A percentile compares a stretch with the other conserved stretches of the same genome.
These are phyloP conservation scores for Percopsis transmontana DNA, from an alignment of 2,113 vertebrate species.

Conservation along the genomic window DNA sequence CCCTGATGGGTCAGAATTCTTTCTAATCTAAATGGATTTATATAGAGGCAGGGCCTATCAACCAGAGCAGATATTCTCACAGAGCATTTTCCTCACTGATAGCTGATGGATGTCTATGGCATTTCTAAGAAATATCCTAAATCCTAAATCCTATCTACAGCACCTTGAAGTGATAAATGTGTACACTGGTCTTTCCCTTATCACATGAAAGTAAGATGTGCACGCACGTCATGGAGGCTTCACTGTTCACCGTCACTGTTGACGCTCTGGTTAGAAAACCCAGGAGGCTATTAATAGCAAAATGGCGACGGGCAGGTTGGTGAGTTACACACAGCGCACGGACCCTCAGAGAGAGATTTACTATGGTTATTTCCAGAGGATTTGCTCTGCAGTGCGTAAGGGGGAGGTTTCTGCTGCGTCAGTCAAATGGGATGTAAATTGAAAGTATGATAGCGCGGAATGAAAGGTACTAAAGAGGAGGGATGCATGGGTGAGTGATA, in stretches of 20 bases:
- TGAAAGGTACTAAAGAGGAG: constrained; percentile 22
- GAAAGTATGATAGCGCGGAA: constrained; percentile 40
- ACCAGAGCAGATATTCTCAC: too few species aligned
- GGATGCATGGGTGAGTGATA: constrained; percentile 32
- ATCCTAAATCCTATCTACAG: too few species aligned
- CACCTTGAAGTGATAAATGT: constrained; percentile 31
- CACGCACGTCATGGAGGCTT: constrained; percentile 18
- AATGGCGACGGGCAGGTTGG: constrained; percentile 47
- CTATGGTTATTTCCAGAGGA: constrained; percentile 29
- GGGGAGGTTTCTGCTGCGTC: constrained; percentile 25
- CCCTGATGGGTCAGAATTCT: constrained; percentile 14
- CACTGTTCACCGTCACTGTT: constrained; percentile 34
- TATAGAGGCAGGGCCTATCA: too few species aligned
- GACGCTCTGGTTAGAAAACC: constrained; percentile 54
- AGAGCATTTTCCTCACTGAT: too few species aligned
- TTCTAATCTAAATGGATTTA: too few species aligned
- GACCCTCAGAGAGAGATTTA: constrained; percentile 44
- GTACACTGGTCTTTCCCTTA: constrained; percentile 8
- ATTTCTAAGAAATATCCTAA: too few species aligned
- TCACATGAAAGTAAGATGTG: constrained; percentile 28
- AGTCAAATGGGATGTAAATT: constrained; percentile 42
- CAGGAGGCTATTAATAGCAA: constrained; percentile 67
- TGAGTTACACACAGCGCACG: constrained; percentile 51
- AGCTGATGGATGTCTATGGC: too few species aligned
- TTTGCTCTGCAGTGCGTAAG: constrained; percentile 40